Conservation (phyloP, 2,113 vertebrate species). For the Nibea coibor region DNA sequence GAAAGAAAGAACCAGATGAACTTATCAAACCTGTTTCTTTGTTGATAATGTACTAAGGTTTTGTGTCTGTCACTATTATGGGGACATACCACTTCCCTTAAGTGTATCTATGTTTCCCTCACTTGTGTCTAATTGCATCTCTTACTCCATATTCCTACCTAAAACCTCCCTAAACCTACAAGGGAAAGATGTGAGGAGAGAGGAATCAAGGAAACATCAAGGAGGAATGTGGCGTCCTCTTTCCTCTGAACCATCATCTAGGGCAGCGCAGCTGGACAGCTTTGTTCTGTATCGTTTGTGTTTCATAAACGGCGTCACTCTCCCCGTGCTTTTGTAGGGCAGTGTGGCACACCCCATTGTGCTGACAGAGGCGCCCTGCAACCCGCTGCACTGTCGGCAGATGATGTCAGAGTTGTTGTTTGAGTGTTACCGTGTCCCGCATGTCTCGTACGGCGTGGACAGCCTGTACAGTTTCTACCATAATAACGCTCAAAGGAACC, state of each 20-base stretch:
- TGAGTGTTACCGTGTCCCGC: conserved; percentile 94
- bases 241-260: no score
- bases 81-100: no score
- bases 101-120: no score
- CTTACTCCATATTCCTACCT: no score
- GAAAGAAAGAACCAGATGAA: no score
- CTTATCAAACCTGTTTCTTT: no score
- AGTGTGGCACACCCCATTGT: conserved; percentile 85
- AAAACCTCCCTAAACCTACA: no score
- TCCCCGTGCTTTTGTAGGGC: conserved; percentile 54
- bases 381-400: conserved; percentile 86
- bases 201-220: background rate
- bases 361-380: conserved; percentile 84
- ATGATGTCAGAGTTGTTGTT: conserved; percentile 94
- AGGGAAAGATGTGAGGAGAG: no score
- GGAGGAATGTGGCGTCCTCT: no score
- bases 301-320: background rate
- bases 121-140: no score
- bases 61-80: background rate
- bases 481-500: conserved; percentile 78
- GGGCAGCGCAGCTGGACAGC: no score
- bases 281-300: background rate
- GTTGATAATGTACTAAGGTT: background rate
- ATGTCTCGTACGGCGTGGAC: conserved; percentile 93
- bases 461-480: conserved; percentile 93